Evolutionary conservation across 2,888 invertebrate genomes (phyloP), one percentile per base, ranked within the genome.

Genomic region (Caenorhabditis sp.): DNA sequence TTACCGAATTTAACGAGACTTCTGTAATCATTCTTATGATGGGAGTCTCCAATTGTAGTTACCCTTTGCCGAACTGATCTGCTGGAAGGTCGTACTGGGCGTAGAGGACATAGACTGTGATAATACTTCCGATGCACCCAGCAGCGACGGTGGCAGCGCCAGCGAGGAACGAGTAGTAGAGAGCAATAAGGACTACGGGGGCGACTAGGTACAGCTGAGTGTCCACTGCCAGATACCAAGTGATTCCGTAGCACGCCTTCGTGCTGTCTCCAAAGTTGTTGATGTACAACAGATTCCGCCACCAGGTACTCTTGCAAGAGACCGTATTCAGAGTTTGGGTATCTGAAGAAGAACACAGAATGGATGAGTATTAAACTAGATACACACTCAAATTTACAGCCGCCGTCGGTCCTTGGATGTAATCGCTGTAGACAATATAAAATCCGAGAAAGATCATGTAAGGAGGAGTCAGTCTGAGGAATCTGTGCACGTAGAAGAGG

Each of bases 211-310:
- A 82, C 3, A 84, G 15, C 47, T 84, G 84, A 37, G 78, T 80
- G 53, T 84, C 84, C 9, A 70, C 58, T 4, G 82, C 84, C 20
- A 84, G 70, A 53, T 81, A 84, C 84, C 84, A 84, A 2, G 82
- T 67, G 15, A 79, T 60, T 2, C 64, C 76, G 47, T 86, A 86
- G 50, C 86, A 86, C 55, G 68, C 68, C 9, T 72, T 65, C 15
- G 68, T 51, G 22, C 61, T 44, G 20, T 62, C 78, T 15, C 64
- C 78, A 44, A 84, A 82, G 32, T 86, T 86, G 55, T 86, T 86
- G 51, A 86, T 86, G 58, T 84, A 84, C 9, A 86, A 64, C 8
- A 86, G 40, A 32, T 86, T 86, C 20, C 50, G 40, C 84, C 84
- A 84, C 83, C 84, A 80, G 35, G 70, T 51, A 32, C 64, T 9